These are phyloP conservation scores for Cynocephalus volans DNA, from an alignment of 2,113 vertebrate species.

Conservation along the genomic window DNA sequence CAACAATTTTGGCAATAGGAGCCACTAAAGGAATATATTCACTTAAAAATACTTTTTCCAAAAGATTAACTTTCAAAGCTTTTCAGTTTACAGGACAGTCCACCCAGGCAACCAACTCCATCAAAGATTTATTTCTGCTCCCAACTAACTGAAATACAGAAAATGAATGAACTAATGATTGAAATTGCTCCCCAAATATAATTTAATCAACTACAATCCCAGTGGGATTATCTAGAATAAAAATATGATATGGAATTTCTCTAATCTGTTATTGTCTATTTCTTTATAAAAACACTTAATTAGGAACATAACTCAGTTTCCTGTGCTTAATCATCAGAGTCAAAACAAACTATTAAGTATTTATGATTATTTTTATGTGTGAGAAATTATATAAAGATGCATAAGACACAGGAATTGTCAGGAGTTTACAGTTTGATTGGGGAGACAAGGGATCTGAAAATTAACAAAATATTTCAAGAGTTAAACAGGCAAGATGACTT, in stretches of 20 bases:
- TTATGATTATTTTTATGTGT: conserved; percentile 17
- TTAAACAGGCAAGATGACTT: neutral
- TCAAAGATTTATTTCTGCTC: neutral
- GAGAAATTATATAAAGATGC: neutral
- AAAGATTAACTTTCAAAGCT: conserved; percentile 43
- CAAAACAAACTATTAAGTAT: conserved; percentile 39
- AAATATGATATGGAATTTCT: neutral
- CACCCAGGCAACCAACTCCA: neutral
- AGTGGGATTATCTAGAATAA: conserved; percentile 37
- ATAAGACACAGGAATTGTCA: neutral
- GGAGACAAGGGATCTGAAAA: neutral
- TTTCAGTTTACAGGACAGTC: neutral
- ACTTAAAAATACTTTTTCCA: conserved; percentile 45
- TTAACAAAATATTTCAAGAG: conserved; percentile 25
- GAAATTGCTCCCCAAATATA: conserved; percentile 25
- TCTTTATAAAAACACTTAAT: conserved; percentile 31
- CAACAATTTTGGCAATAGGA: neutral
- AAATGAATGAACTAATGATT: neutral
- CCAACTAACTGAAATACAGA: neutral
- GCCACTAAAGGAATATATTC: neutral
- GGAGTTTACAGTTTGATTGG: neutral
- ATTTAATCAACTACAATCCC: neutral
- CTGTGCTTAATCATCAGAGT: conserved; percentile 10
- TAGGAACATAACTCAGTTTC: neutral
- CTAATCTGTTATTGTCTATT: neutral